Conservation (phyloP, 2,888 invertebrate species). For the Onthophagus sagittarius region DNA sequence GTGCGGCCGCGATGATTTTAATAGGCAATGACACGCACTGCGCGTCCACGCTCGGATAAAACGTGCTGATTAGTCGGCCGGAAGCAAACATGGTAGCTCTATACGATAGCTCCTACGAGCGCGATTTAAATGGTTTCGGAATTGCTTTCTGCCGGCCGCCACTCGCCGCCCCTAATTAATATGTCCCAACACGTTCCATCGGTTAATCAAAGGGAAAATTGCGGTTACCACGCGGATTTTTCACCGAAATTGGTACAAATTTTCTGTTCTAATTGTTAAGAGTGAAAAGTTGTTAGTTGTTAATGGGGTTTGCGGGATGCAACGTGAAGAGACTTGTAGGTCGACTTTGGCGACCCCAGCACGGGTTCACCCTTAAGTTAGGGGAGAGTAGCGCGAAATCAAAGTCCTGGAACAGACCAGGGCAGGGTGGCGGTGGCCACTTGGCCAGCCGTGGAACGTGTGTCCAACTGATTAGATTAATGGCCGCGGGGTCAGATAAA, state of each 20-base stretch:
- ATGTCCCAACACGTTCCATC: constrained; percentile 27
- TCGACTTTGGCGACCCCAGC: background rate
- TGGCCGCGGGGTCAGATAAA: constrained; percentile 8
- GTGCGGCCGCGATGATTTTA: constrained; percentile 42
- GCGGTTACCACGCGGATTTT: constrained; percentile 2
- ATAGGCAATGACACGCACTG: constrained; percentile 46
- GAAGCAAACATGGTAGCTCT: constrained; percentile 38
- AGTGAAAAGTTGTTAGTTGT: constrained; percentile 5
- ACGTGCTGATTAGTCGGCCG: constrained; percentile 47
- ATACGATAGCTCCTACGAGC: constrained; percentile 25
- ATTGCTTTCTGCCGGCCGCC: constrained; percentile 35
- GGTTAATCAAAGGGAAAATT: constrained; percentile 27
- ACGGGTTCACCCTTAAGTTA: background rate
- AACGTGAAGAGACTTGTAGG: too few relatives aligned
- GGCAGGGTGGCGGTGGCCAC: background rate
- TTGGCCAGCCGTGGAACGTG: constrained; percentile 18
- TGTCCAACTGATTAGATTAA: constrained; percentile 7
- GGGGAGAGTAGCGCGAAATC: background rate
- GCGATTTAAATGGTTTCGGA: constrained; percentile 34
- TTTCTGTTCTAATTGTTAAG: too few relatives aligned
- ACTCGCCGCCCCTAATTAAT: constrained; percentile 39
- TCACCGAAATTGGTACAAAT: too few relatives aligned
- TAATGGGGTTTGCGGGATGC: background rate
- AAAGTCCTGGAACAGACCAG: background rate
- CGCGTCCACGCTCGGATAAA: constrained; percentile 43